phyloP scores from a whole-genome alignment of 2,113 vertebrate species.

The Hystrix cristata region DNA sequence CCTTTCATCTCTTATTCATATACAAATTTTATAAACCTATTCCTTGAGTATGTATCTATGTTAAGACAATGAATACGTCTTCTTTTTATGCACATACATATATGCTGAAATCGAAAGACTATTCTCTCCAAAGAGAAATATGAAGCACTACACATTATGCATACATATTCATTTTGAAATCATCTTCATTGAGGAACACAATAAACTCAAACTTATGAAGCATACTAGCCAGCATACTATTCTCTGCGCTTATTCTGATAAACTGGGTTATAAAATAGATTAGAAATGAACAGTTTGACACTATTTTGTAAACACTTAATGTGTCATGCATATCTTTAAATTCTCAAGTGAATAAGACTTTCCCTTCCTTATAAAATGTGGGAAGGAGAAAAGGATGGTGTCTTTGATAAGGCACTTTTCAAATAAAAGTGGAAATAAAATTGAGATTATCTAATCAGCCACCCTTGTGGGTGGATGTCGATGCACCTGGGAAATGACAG shows the following conservation, averaged over 20 bases:
- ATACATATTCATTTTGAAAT: conserved; percentile 30
- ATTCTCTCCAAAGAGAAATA: conserved; percentile 47
- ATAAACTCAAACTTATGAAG: conserved; percentile 56
- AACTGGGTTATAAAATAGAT: conserved; percentile 50
- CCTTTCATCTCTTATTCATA: conserved; percentile 15
- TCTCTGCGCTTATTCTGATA: conserved; percentile 15
- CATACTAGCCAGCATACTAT: background rate
- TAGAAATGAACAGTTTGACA: conserved; percentile 64
- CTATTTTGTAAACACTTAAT: conserved; percentile 79
- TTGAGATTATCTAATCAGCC: conserved; percentile 64
- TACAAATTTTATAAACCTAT: conserved; percentile 58
- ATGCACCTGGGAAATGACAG: conserved; percentile 77
- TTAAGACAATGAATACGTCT: background rate
- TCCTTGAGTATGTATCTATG: background rate
- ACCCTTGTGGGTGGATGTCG: conserved; percentile 41
- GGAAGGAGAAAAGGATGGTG: background rate
- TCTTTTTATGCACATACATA: background rate
- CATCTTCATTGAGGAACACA: conserved; percentile 50
- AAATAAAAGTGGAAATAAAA: conserved; percentile 68
- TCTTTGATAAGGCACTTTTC: conserved; percentile 76
- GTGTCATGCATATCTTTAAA: conserved; percentile 70
- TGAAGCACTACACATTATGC: background rate
- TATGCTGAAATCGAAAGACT: conserved; percentile 21
- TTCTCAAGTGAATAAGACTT: conserved; percentile 73
- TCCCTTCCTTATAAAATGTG: background rate